Conservation (phyloP, 2,113 vertebrate species). For the Phrynosoma blainvillii region DNA sequence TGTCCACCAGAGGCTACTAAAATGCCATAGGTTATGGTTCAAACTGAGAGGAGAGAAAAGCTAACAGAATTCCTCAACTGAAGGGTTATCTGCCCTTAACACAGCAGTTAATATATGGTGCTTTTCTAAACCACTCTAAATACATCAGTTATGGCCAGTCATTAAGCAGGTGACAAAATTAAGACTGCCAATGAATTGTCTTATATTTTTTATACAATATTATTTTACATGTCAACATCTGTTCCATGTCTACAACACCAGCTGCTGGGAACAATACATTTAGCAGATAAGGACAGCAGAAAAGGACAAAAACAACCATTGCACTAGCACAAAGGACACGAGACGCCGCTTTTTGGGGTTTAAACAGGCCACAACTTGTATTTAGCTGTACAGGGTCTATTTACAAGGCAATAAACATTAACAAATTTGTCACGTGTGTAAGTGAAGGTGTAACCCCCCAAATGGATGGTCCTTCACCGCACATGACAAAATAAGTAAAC, state of each 20-base stretch:
- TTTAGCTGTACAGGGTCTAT: no score
- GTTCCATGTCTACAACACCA: slow-evolving; percentile 1
- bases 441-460: no score
- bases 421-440: no score
- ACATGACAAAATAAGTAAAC: no score
- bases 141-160: not conserved
- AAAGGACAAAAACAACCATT: slow-evolving; percentile 32
- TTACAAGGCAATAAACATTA: no score
- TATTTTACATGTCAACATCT: slow-evolving; percentile 2
- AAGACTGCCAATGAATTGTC: slow-evolving; percentile 9
- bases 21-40: slow-evolving; percentile 69
- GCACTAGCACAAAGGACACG: no score
- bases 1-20: slow-evolving; percentile 68
- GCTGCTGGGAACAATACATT: slow-evolving; percentile 37
- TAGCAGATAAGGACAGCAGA: slow-evolving; percentile 20
- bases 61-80: slow-evolving; percentile 49
- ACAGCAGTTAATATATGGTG: not conserved
- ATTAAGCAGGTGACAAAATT: slow-evolving; percentile 52
- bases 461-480: no score
- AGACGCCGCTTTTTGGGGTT: no score
- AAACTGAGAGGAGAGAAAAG: slow-evolving; percentile 64
- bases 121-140: not conserved
- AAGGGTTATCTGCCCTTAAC: slow-evolving; percentile 49
- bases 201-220: slow-evolving; percentile 27
- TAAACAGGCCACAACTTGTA: no score